These are phyloP conservation scores for Xiphophorus maculatus DNA, from an alignment of 2,113 vertebrate genomes.

Conservation along the genomic window DNA sequence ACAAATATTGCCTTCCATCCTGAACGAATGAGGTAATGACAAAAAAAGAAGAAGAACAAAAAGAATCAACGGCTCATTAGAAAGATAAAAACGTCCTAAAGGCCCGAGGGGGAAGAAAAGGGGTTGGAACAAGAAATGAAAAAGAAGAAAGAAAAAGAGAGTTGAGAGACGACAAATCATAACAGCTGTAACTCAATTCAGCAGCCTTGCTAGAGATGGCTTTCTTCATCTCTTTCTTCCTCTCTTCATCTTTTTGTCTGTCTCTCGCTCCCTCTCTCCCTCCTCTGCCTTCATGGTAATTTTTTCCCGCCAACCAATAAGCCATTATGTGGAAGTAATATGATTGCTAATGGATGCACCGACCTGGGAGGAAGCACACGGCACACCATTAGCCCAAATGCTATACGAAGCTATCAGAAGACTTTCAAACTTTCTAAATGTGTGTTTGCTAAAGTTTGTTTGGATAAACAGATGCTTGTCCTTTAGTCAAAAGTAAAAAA, in stretches of 20 bases:
- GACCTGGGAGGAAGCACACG: constrained; percentile 70
- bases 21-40: constrained; percentile 67
- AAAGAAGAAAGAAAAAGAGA: constrained; percentile 64
- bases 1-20: constrained; percentile 73
- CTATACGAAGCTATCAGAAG: constrained; percentile 70
- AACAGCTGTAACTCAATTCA: constrained; percentile 80
- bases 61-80: constrained; percentile 69
- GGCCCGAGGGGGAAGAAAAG: constrained; percentile 54
- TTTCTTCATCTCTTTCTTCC: constrained; percentile 60
- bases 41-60: constrained; percentile 17
- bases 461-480: constrained; percentile 31
- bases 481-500: neutral
- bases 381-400: constrained; percentile 74
- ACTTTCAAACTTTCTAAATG: constrained; percentile 63
- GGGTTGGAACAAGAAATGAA: constrained; percentile 62
- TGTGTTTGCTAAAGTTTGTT: constrained; percentile 5
- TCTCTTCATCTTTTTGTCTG: constrained; percentile 44
- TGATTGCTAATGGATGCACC: constrained; percentile 77
- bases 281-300: constrained; percentile 59
- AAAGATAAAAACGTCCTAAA: constrained; percentile 69
- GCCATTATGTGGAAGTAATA: constrained; percentile 81
- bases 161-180: constrained; percentile 77
- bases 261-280: constrained; percentile 41
- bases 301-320: constrained; percentile 77
- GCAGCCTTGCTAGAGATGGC: constrained; percentile 60